Base-by-base conservation (phyloP, 2,888 invertebrate genomes). In the Drosophila rubida region DNA sequence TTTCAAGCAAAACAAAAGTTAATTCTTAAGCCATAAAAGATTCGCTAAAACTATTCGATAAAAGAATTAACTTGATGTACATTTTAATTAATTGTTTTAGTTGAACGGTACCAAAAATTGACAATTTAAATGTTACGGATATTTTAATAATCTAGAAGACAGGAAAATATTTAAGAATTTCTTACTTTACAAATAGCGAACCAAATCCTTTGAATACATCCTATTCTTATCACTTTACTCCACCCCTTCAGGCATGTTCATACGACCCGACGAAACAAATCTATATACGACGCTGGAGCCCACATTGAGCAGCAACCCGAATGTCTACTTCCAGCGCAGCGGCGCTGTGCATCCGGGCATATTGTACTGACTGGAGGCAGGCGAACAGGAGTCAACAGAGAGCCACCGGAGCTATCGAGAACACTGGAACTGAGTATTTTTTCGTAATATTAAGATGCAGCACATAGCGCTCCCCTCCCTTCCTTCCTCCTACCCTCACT, bases 251-350 rank as follows among this genome's bases (percentile, higher is more conserved):
- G 96, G 96, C 92, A 94, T 96, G 92, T 95, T 95, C 92, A 93
- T 96, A 92, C 94, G 95, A 89, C 95, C 96, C 81, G 96, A 96
- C 91, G 97, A 96, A 91, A 95, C 95, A 87, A 96, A 95, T 93
- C 94, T 96, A 89, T 97, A 97, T 93, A 96, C 97, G 88, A 96
- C 96, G 80, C 93, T 95, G 91, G 96, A 96, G 92, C 96, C 96
- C 84, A 96, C 96, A 83, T 93, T 97, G 92, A 97, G 97, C 92
- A 96, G 95, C 92, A 97, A 97, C 93, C 97, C 97, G 79, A 97
- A 97, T 93, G 97, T 97, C 77, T 97, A 95, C 92, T 97, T 97
- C 93, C 97, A 97, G 92, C 94, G 97, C 89, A 94, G 95, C 85
- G 95, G 95, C 68, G 93, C 93, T 72, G 94, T 97, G 87, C 97